Conservation (phyloP, 1,140 invertebrate species). For the Oncopeltus fasciatus region DNA sequence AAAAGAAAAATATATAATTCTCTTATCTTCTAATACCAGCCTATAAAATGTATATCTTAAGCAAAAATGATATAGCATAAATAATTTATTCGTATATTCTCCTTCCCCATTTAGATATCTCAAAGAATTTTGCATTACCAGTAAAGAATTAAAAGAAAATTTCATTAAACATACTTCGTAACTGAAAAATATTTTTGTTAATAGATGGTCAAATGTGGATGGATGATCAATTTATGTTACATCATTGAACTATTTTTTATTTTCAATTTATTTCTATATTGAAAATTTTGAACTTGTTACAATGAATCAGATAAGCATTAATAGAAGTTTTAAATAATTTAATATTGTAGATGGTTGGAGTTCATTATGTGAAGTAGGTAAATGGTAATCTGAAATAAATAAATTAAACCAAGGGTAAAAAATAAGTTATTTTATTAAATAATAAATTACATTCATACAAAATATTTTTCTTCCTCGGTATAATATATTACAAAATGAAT, state of each 20-base stretch:
- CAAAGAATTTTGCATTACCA: too few relatives aligned
- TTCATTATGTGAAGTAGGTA: neutral
- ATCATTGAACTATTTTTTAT: neutral
- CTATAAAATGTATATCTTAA: too few relatives aligned
- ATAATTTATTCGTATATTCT: too few relatives aligned
- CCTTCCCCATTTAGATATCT: too few relatives aligned
- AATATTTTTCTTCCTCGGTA: neutral
- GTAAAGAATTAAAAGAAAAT: too few relatives aligned
- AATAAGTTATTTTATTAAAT: neutral
- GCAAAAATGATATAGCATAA: too few relatives aligned
- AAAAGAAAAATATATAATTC: too few relatives aligned
- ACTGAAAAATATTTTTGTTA: too few relatives aligned
- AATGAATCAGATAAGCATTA: neutral
- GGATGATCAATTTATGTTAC: neutral
- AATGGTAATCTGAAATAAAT: neutral
- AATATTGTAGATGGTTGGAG: neutral
- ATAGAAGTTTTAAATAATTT: neutral
- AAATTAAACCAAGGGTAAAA: neutral
- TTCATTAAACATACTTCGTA: too few relatives aligned
- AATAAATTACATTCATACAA: conserved; percentile 10
- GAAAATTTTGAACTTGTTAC: neutral
- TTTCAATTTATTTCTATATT: neutral
- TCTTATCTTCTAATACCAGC: too few relatives aligned
- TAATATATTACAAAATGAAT: neutral
- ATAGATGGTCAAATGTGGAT: too few relatives aligned